Evolutionary conservation across 1,140 invertebrate genomes (phyloP).

Genomic region (Ooceraea biroi): DNA sequence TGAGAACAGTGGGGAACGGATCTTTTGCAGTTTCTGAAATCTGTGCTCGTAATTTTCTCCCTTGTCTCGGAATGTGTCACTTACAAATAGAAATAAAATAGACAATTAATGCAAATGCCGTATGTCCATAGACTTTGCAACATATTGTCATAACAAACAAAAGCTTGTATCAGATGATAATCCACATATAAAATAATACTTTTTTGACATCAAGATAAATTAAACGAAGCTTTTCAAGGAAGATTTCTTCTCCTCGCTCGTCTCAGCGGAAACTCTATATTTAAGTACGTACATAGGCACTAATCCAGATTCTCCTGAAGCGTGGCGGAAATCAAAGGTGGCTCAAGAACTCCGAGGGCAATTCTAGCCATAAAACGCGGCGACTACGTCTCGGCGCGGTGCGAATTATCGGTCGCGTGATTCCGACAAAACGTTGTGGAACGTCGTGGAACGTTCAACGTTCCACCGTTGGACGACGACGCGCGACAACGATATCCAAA

Average conservation of each 20-base stretch:
- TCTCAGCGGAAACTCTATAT: constrained; percentile 13
- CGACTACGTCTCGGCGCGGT: neutral
- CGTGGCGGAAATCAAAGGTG: neutral
- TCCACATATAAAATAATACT: too few relatives aligned
- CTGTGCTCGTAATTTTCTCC: constrained; percentile 29
- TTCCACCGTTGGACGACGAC: constrained; percentile 46
- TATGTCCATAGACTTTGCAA: too few relatives aligned
- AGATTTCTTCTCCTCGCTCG: neutral
- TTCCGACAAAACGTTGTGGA: too few relatives aligned
- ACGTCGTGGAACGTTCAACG: too few relatives aligned
- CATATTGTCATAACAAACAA: too few relatives aligned
- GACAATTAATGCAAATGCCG: neutral
- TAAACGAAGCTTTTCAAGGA: too few relatives aligned
- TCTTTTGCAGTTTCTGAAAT: constrained; percentile 17
- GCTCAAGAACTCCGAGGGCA: neutral
- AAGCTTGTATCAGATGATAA: too few relatives aligned
- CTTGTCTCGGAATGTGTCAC: constrained; percentile 18
- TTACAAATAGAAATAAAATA: constrained; percentile 25
- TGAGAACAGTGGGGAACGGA: neutral
- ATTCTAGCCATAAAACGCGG: constrained; percentile 32
- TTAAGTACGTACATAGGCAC: neutral
- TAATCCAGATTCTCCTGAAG: neutral
- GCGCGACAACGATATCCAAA: constrained; percentile 70
- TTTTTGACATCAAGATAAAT: too few relatives aligned
- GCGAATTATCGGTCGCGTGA: constrained; percentile 51